Evolutionary conservation across 2,888 invertebrate species (phyloP), one percentile per base, ranked within the genome.

Genomic region (Cryptocephalus primarius): DNA sequence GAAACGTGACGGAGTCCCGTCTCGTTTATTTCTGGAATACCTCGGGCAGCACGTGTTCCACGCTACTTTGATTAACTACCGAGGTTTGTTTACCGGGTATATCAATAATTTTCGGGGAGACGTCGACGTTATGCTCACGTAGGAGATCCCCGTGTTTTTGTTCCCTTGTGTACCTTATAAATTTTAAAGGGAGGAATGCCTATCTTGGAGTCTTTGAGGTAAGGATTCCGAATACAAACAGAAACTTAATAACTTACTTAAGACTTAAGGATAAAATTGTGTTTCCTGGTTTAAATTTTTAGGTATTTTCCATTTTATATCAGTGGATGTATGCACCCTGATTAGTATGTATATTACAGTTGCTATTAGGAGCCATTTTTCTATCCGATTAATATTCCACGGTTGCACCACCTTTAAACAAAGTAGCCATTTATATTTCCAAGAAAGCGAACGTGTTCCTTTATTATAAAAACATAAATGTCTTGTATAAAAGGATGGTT

Each of bases 21-120:
- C 60, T 58, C 54, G 55, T 48, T 58, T 63, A 63, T 63, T 63
- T 59, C 52, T 52, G 56, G 60, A 60, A 50, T 51, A 55, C 50
- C 49, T 46, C 55, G 50, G 49, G 50, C 52, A 48, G 55, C 55
- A 55, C 55, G 55, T 54, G 55, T 51, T 51, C 45, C 48, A 47
- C 50, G 52, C 50, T 49, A 49, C 40, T 53, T 54, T 57, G 59
- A 61, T 59, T 58, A 57, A 57, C 56, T 52, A 54, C 54, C 55
- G 51, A 52, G 59, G 59, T 60, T 58, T 60, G 60, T 60, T 61
- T 59, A 56, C 55, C 58, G 48, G 55, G 55, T 56, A 62, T 58
- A 61, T 61, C 60, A 60, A 61, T 60, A 59, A 51, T 55, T 52
- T 54, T 52, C 42, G 32, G 48, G 48, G 45, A 50, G 47, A 44